These are phyloP conservation scores for Macrosiphum euphorbiae DNA, from an alignment of 2,888 invertebrate species.

Conservation along the genomic window DNA sequence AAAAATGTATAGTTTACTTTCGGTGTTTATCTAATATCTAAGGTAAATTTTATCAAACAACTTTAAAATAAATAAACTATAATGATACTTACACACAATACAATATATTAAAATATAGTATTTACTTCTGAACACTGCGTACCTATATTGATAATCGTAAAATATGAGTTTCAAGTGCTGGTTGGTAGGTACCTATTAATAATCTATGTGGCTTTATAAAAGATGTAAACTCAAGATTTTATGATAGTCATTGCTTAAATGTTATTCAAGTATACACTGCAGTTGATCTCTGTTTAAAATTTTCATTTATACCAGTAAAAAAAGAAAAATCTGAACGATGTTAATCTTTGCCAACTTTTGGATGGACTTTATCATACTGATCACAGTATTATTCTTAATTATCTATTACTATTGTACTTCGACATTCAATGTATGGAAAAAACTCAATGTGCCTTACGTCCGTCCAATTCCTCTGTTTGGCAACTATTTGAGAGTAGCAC, in stretches of 20 bases:
- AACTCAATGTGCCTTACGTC: neutral
- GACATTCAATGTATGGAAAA: neutral
- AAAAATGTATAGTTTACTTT: neutral
- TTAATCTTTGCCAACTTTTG: neutral
- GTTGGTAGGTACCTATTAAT: no score
- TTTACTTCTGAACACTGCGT: neutral
- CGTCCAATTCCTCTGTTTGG: slow-evolving; percentile 14
- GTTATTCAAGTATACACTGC: neutral
- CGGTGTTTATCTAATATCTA: neutral
- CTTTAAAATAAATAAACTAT: neutral
- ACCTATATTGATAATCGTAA: neutral
- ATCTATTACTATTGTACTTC: slow-evolving; percentile 1
- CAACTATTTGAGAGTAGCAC: neutral
- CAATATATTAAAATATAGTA: no score
- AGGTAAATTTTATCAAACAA: neutral
- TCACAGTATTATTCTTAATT: neutral
- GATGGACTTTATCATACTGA: neutral
- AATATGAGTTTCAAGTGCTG: neutral
- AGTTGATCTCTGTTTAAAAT: neutral
- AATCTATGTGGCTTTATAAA: no score
- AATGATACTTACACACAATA: neutral
- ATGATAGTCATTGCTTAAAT: neutral
- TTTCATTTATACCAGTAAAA: neutral
- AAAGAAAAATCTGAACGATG: neutral
- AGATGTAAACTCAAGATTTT: neutral